phyloP scores from a whole-genome alignment of 2,113 vertebrate genomes.

The Leptodactylus fuscus region DNA sequence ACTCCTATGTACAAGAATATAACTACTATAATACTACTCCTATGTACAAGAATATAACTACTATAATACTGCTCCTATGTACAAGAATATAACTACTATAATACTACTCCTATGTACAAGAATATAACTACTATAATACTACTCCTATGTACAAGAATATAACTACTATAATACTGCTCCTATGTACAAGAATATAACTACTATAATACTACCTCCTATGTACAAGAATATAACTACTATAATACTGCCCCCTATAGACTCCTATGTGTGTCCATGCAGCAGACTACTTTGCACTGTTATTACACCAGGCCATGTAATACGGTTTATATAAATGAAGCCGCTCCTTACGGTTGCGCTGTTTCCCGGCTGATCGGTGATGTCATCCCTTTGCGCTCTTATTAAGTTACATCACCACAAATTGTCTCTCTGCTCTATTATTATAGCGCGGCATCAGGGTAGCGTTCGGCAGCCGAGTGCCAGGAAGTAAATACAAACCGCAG shows the following conservation, averaged over 20 bases:
- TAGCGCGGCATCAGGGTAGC: neutral
- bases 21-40: too few species aligned
- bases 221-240: constrained; percentile 28
- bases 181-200: constrained; percentile 26
- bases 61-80: too few species aligned
- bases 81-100: neutral
- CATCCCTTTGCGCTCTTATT: neutral
- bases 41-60: too few species aligned
- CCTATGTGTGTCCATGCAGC: too few species aligned
- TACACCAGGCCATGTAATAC: neutral
- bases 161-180: constrained; percentile 14
- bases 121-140: constrained; percentile 10
- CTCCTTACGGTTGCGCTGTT: neutral
- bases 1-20: too few species aligned
- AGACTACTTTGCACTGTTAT: too few species aligned
- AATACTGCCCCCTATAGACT: neutral
- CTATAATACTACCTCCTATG: neutral
- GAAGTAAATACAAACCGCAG: constrained; percentile 8
- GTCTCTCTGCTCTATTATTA: neutral
- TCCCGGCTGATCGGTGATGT: neutral
- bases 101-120: neutral
- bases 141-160: neutral
- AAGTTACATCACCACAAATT: neutral
- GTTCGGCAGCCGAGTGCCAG: neutral
- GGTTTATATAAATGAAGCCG: neutral